These are phyloP conservation scores for Cephalotes varians DNA, from an alignment of 2,888 invertebrate species.

Conservation along the genomic window DNA sequence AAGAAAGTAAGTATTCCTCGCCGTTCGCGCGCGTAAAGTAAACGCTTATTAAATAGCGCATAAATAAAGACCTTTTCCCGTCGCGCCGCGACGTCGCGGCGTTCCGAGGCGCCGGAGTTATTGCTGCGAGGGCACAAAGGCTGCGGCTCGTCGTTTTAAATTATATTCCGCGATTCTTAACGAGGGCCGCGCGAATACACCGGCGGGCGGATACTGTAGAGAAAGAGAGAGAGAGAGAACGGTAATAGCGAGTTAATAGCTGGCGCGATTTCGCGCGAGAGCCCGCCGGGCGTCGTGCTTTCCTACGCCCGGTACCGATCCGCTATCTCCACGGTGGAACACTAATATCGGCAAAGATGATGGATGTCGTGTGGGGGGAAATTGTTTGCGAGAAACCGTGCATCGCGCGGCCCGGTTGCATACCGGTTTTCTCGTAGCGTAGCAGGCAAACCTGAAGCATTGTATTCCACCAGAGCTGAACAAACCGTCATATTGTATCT, in stretches of 20 bases:
- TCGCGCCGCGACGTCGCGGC: constrained; percentile 45
- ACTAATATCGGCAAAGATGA: constrained; percentile 62
- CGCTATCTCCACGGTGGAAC: constrained; percentile 42
- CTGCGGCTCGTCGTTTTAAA: constrained; percentile 51
- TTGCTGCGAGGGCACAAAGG: constrained; percentile 53
- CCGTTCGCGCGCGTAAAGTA: constrained; percentile 40
- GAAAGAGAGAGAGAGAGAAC: background rate
- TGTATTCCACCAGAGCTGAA: constrained; percentile 18
- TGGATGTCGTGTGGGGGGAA: constrained; percentile 56
- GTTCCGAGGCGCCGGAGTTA: constrained; percentile 48
- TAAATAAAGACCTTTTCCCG: constrained; percentile 45
- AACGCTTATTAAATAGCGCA: constrained; percentile 45
- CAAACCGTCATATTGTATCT: constrained; percentile 46
- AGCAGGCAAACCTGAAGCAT: constrained; percentile 14
- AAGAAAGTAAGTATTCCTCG: constrained; percentile 5
- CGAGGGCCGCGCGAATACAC: constrained; percentile 34
- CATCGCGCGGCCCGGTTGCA: constrained; percentile 61
- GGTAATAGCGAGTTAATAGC: constrained; percentile 52
- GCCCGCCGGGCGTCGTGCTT: constrained; percentile 41
- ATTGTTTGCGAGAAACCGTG: constrained; percentile 65
- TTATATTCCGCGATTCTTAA: constrained; percentile 54
- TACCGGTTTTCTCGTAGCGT: constrained; percentile 18
- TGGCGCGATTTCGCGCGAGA: constrained; percentile 52
- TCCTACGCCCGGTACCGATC: constrained; percentile 49
- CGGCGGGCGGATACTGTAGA: constrained; percentile 5